Base-by-base conservation (phyloP, 2,797 vertebrate species). In the Pteronotus mesoamericanus region DNA sequence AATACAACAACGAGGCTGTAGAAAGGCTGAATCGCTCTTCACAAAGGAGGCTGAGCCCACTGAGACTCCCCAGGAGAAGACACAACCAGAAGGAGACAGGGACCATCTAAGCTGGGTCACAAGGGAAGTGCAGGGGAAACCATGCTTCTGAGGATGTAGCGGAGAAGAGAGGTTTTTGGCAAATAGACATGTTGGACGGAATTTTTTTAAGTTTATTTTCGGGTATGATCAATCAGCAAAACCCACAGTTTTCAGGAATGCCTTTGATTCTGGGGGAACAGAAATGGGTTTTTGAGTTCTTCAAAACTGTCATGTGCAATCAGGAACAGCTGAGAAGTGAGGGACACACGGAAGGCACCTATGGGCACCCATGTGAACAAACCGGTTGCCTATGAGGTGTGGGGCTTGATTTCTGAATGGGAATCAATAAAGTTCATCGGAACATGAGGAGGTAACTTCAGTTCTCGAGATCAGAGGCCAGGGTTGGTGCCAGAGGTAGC, bases 321-420 rank as follows among this genome's bases (percentile, higher is more conserved):
- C 8, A 59, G 9, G 37, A 59, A 37, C 9, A 24, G 10, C 72
- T 34, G 66, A 78, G n/a, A 16, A 8, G 6, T 10, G 19, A 21
- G 18, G 21, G 39, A 3, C 34, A 1, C 1, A 0, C 19, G 24
- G 39, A 44, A 59, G 69, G 34, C 39, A 34, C 16, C 32, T 19
- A 15, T 7, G 18, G 69, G 14, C 14, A 22, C 37, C 18, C 10
- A 0, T 12, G 9, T 8, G 32, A 34, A 68, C 77, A 18, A 39
- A 9, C 21, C 7, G 37, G 69, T 34, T 0, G 9, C n/a, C 22
- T 3, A 10, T 21, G 24, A 19, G 66, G 14, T 5, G 0, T 1
- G 5, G 21, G 6, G 0, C 7, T 2, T 2, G 4, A 14, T 55
- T 66, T 37, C 37, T 72, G 9, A 87, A 15, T 10, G 46, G 42